Base-by-base conservation (phyloP, 2,888 invertebrate species). In the Drosophila buzzatii region DNA sequence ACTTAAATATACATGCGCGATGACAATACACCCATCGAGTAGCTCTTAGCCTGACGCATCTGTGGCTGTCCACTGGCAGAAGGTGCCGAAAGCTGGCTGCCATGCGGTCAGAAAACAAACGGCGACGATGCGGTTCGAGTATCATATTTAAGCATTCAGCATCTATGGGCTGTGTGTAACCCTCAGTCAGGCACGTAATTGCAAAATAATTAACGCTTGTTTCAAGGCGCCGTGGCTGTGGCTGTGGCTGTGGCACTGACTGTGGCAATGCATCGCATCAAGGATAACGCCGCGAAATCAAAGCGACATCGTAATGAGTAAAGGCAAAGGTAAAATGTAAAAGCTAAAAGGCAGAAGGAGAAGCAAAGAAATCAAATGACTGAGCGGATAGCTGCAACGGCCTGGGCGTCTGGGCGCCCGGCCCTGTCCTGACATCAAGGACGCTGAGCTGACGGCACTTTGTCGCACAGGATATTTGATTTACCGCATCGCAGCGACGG, bases 311-410 rank as follows among this genome's bases (percentile, higher is more conserved):
- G 66, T 35, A 62, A 69, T 27, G 63, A 58, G 57, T 39, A 47
- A 47, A 58, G n/a, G 55, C 49, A 31, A 27, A 47, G 23, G 45
- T 42, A 20, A 16, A 57, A 23, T 10, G 45, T 52, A 16, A 45
- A 16, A 45, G 55, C 57, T 57, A 7, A 16, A 41, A n/a, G 44
- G 44, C 10, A 57, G 57, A 68, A 20, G 63, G 39, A 14, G 23
- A 62, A 14, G 44, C 33, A 61, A 49, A 49, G 51, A 44, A 79
- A 85, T 87, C 72, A 70, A 88, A 70, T 77, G 52, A 85, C 63
- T 64, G 70, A 70, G 23, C 66, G 67, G 58, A 20, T 61, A 23
- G 60, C 39, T 20, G 57, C n/a, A 35, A 6, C 20, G 44, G 41
- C 51, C 51, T 16, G 14, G 58, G 12, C 51, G n/a, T 9, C 49